A percentile compares a stretch with the other conserved stretches of the same genome.
Evolutionary conservation across 2,797 vertebrate species (phyloP).

Genomic region (Tokudaia tokunoshimensis): DNA sequence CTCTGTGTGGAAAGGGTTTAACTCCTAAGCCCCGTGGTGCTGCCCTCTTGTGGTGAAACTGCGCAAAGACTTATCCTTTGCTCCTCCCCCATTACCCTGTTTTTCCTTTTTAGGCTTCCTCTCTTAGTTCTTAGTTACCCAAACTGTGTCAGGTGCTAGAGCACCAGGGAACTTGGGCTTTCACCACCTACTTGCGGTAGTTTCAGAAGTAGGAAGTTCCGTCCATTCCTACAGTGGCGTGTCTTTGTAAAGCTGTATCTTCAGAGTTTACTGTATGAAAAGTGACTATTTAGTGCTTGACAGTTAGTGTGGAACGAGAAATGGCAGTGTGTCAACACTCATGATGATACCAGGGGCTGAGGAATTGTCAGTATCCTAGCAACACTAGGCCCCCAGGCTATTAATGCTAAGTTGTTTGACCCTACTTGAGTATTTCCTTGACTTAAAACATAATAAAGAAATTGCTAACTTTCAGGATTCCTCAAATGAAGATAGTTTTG

Average conservation of each 20-base stretch:
- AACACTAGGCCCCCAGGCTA: background rate
- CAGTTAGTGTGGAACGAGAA: constrained; percentile 24
- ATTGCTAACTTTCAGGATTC: constrained; percentile 8
- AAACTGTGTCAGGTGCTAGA: constrained; percentile 24
- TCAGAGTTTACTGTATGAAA: constrained; percentile 38
- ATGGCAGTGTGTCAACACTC: background rate
- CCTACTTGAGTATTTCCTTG: constrained; percentile 42
- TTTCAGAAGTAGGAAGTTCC: background rate
- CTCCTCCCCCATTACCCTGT: background rate
- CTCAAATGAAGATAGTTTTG: constrained; percentile 33
- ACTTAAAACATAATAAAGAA: background rate
- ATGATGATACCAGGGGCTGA: constrained; percentile 28
- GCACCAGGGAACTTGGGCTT: constrained; percentile 6
- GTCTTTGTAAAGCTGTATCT: constrained; percentile 41
- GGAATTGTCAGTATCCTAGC: background rate
- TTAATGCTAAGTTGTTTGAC: constrained; percentile 35
- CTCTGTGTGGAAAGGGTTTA: background rate
- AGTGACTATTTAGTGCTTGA: background rate
- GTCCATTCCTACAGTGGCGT: background rate
- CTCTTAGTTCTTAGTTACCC: constrained; percentile 53
- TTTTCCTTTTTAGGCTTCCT: background rate
- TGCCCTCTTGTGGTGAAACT: constrained; percentile 78
- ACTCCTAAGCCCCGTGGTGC: background rate
- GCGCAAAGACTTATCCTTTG: constrained; percentile 35
- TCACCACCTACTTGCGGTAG: background rate